A percentile compares a stretch with the other conserved stretches of the same genome.
phyloP scores from a whole-genome alignment of 2,888 invertebrate species.

The Melanostoma mellinum region DNA sequence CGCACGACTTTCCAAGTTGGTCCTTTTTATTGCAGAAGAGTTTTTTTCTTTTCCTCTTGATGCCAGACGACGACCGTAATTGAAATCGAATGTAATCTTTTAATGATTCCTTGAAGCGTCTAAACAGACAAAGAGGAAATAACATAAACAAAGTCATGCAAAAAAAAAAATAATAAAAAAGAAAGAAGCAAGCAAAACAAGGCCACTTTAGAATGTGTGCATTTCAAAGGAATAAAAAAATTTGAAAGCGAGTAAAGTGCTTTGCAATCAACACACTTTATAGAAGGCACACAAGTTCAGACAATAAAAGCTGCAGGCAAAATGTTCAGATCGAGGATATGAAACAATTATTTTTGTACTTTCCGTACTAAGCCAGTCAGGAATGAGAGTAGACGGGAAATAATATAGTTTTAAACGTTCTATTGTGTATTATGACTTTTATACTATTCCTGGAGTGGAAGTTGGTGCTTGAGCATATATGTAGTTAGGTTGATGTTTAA shows the following conservation, averaged over 20 bases:
- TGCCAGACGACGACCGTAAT: constrained; percentile 44
- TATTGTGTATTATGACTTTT: not conserved
- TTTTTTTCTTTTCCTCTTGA: constrained; percentile 4
- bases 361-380: constrained; percentile 26
- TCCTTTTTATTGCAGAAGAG: not conserved
- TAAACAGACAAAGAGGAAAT: constrained; percentile 23
- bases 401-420: constrained; percentile 53
- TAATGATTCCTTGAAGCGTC: constrained; percentile 34
- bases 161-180: constrained; percentile 20
- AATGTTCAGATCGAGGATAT: constrained; percentile 63
- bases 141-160: constrained; percentile 12
- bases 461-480: not conserved
- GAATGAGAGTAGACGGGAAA: constrained; percentile 49
- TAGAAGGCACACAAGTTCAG: constrained; percentile 17
- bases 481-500: not conserved
- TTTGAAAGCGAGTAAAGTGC: constrained; percentile 7
- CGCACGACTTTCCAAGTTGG: not conserved
- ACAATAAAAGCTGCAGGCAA: constrained; percentile 56
- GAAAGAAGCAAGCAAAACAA: constrained; percentile 11
- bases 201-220: constrained; percentile 19
- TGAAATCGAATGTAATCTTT: constrained; percentile 60
- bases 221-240: constrained; percentile 12
- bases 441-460: constrained; percentile 4
- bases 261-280: constrained; percentile 22
- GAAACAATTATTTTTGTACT: constrained; percentile 66